These are phyloP conservation scores for Dromococcyx pavoninus DNA, from an alignment of 2,797 vertebrate genomes.

Conservation along the genomic window DNA sequence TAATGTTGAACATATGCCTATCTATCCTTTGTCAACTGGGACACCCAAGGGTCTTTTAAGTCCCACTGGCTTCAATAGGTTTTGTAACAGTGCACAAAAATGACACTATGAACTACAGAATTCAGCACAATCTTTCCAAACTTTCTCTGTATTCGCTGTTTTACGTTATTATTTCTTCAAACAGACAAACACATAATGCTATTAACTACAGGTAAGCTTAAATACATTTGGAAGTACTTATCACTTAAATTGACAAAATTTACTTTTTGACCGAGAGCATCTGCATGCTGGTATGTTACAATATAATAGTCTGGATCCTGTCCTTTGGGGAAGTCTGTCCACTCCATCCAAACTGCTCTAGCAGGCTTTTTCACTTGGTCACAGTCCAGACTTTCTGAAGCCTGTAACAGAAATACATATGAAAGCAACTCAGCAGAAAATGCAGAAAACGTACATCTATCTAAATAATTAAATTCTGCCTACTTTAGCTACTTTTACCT, in stretches of 20 bases:
- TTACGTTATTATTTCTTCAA: background rate
- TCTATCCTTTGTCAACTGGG: background rate
- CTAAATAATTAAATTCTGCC: background rate
- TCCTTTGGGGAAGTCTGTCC: conserved; percentile 75
- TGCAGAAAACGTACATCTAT: background rate
- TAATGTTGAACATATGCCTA: background rate
- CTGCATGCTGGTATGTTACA: conserved; percentile 70
- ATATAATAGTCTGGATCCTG: conserved; percentile 75
- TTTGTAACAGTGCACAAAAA: background rate
- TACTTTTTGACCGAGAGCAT: conserved; percentile 76
- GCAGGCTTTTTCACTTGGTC: background rate
- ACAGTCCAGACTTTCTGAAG: conserved; percentile 70
- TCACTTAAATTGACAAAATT: background rate
- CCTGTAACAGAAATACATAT: conserved; percentile 66
- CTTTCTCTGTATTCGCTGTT: background rate
- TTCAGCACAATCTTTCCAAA: background rate
- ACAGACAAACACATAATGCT: background rate
- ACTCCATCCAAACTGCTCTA: conserved; percentile 74
- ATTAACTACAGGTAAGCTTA: background rate
- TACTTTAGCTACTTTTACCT: background rate
- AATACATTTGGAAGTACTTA: background rate
- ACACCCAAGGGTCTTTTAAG: background rate
- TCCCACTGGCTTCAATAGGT: background rate
- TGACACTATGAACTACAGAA: background rate
- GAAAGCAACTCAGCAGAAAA: background rate